A percentile compares a stretch with the other conserved stretches of the same genome.
Conservation (phyloP, 2,797 vertebrate genomes). For the Megaceryle alcyon region DNA sequence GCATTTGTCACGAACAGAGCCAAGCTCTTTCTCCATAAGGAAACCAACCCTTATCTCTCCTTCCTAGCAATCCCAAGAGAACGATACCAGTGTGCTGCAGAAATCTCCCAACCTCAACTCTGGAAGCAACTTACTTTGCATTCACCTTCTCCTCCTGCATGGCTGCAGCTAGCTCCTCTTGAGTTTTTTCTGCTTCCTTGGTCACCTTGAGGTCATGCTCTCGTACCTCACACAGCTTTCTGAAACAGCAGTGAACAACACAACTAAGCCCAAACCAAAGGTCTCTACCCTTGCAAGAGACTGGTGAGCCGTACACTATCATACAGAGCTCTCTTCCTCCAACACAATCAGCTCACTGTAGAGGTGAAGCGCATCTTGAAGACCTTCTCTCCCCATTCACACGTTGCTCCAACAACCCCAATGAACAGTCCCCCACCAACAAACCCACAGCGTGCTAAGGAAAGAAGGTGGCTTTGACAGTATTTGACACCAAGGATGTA, state of each 20-base stretch:
- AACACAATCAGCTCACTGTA: background rate
- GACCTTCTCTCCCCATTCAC: background rate
- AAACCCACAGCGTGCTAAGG: background rate
- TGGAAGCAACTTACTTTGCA: slow-evolving; percentile 80
- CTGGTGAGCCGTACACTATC: background rate
- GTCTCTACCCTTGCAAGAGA: background rate
- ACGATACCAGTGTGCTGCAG: background rate
- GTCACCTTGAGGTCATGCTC: slow-evolving; percentile 81
- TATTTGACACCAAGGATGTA: background rate
- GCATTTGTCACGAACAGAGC: background rate
- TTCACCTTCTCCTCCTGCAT: slow-evolving; percentile 80
- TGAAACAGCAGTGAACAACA: slow-evolving; percentile 57
- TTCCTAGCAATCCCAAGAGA: background rate
- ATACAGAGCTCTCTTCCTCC: background rate
- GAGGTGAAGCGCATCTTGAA: background rate
- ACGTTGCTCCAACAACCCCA: background rate
- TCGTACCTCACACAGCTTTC: slow-evolving; percentile 82
- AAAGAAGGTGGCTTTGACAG: background rate
- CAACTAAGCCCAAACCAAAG: background rate
- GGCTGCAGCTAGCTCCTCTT: slow-evolving; percentile 79
- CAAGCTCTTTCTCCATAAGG: background rate
- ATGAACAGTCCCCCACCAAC: background rate
- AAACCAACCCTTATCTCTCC: background rate
- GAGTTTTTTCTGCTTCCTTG: slow-evolving; percentile 78
- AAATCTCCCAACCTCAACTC: background rate